A percentile compares a stretch with the other conserved stretches of the same genome.
These are phyloP conservation scores for Zophobas atratus DNA, from an alignment of 1,140 invertebrate genomes.

Conservation along the genomic window DNA sequence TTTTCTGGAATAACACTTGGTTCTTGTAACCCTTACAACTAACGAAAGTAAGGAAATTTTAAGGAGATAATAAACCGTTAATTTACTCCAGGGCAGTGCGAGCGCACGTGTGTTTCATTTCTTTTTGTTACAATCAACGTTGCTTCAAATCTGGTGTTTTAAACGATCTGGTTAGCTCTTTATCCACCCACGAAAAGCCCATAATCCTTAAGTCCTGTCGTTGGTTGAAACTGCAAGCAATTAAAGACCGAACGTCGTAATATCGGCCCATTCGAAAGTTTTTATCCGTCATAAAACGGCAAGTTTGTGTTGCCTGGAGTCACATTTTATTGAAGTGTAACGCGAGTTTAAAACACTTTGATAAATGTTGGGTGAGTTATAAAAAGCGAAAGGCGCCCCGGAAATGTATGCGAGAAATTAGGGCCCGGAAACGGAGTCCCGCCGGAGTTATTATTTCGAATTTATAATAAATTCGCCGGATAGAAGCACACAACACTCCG, in stretches of 20 bases:
- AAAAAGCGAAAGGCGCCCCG: conserved; percentile 17
- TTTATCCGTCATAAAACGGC: conserved; percentile 10
- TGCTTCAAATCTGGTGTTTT: too few species aligned
- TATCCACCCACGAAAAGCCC: too few species aligned
- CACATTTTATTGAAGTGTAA: conserved; percentile 14
- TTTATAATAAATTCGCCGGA: conserved; percentile 23
- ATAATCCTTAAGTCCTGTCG: too few species aligned
- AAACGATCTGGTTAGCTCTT: too few species aligned
- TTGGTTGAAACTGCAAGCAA: neutral
- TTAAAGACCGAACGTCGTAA: neutral
- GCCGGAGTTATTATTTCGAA: conserved; percentile 25
- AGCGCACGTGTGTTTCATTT: too few species aligned
- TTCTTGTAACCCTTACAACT: too few species aligned
- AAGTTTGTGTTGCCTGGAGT: conserved; percentile 6
- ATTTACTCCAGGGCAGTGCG: too few species aligned
- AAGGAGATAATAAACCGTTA: too few species aligned
- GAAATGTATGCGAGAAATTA: conserved; percentile 27
- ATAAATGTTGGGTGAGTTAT: conserved; percentile 10
- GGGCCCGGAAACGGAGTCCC: neutral
- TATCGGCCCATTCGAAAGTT: neutral
- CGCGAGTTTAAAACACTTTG: conserved; percentile 21
- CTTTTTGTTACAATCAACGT: too few species aligned
- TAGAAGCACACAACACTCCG: conserved; percentile 12
- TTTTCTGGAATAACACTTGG: too few species aligned
- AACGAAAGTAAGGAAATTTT: too few species aligned